Conservation (phyloP, 2,113 vertebrate genomes). For the Excalfactoria chinensis region DNA sequence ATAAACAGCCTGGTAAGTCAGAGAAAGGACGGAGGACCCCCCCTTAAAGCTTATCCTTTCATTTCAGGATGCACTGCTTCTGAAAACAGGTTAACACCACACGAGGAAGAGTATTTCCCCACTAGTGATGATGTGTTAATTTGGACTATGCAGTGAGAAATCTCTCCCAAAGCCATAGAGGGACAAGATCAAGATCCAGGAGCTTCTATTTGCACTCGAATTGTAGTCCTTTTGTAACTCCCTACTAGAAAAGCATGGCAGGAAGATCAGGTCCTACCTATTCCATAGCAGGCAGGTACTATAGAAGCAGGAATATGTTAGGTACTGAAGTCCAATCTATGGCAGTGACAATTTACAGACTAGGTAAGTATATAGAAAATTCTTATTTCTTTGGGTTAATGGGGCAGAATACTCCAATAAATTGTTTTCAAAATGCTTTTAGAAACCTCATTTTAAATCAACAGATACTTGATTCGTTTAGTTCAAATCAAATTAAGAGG, state of each 20-base stretch:
- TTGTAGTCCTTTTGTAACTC: background rate
- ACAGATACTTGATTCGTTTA: background rate
- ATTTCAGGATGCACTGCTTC: background rate
- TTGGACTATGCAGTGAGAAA: background rate
- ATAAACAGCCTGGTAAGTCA: background rate
- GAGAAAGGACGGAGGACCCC: background rate
- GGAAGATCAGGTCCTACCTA: background rate
- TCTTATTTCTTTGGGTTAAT: background rate
- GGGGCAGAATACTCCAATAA: background rate
- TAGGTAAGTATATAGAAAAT: background rate
- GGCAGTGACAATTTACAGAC: background rate
- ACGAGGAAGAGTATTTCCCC: background rate
- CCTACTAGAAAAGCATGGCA: background rate
- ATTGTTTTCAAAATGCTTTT: background rate
- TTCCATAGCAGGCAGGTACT: background rate
- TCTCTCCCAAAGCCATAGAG: background rate
- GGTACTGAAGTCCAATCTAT: background rate
- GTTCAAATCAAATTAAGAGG: background rate
- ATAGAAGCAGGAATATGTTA: background rate
- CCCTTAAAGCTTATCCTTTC: background rate
- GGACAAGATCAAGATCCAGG: background rate
- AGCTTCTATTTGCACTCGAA: background rate
- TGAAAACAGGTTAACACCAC: background rate
- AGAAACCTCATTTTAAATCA: background rate
- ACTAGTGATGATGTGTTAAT: background rate